Base-by-base conservation (phyloP, 2,113 vertebrate species). In the Dissostichus mawsoni region DNA sequence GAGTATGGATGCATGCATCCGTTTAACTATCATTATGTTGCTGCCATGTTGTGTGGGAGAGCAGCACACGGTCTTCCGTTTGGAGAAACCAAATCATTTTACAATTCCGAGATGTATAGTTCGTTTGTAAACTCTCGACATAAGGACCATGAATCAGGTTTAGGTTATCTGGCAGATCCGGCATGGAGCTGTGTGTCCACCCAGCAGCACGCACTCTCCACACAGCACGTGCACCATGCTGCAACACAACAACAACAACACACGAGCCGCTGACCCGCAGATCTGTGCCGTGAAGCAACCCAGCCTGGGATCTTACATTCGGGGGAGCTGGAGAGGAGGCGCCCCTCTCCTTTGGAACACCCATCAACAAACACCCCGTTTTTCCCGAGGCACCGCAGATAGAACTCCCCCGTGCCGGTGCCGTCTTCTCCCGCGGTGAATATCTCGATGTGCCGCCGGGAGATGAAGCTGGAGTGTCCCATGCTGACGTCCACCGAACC, bases 401-500 rank as follows among this genome's bases (percentile, higher is more conserved):
- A 98, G 93, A 98, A 98, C 45, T 97, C 96, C 73, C 96, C 96
- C 16, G 93, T 93, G 77, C 92, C 90, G 0, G 91, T 85, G 48
- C 92, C 90, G 36, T 94, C 93, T 23, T 94, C 93, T 8, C 93
- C 95, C n/a, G 96, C 96, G 64, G 96, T 96, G 90, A 98, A 98
- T 74, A 98, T 97, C 89, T 98, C 97, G 61, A 99, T 95, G 94
- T 98, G 98, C 77, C 96, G 95, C 77, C 97, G 96, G 64, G 98
- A 99, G 93, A 99, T 99, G 93, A 99, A 99, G 94, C 98, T 98
- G 67, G 97, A 98, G 93, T 97, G 97, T 76, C 97, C 98, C 97
- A 99, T 98, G 94, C 97, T 98, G 83, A 98, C 97, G 84, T 99
- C 98, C 95, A 99, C 97, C 5, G 96, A 97, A 72, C 97, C 97